These are phyloP conservation scores for Chrysolina haemoptera DNA, from an alignment of 2,888 invertebrate genomes.

Conservation along the genomic window DNA sequence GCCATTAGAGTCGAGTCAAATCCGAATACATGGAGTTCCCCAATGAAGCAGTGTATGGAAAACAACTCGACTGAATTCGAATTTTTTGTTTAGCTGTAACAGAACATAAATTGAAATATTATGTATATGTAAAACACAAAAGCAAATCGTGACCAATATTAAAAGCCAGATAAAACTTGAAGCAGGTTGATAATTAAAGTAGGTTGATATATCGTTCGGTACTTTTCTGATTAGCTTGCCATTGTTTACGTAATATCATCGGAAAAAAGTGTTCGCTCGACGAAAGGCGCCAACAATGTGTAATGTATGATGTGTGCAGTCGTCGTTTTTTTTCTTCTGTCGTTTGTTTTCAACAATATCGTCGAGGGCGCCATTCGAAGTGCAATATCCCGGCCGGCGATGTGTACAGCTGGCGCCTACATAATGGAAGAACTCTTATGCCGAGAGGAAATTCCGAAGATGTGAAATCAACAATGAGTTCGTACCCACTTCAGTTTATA, in stretches of 20 bases:
- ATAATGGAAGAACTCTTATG: slow-evolving; percentile 4
- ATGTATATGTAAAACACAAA: too few species aligned
- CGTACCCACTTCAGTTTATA: slow-evolving; percentile 26
- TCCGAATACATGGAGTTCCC: too few species aligned
- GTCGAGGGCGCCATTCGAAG: slow-evolving; percentile 25
- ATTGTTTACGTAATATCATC: slow-evolving; percentile 11
- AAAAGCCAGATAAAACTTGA: too few species aligned
- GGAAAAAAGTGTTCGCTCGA: slow-evolving; percentile 12
- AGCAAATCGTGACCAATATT: too few species aligned
- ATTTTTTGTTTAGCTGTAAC: too few species aligned
- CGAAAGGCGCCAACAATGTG: slow-evolving; percentile 9
- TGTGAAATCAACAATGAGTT: slow-evolving; percentile 28
- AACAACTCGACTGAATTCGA: too few species aligned
- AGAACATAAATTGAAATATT: too few species aligned
- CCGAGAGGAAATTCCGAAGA: slow-evolving; percentile 24
- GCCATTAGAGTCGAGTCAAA: too few species aligned
- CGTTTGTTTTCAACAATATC: slow-evolving; percentile 19
- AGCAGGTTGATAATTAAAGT: too few species aligned
- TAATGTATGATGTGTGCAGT: too few species aligned
- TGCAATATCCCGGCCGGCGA: slow-evolving; percentile 29
- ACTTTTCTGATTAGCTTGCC: not conserved
- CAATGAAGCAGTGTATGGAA: too few species aligned
- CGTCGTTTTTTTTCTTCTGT: not conserved
- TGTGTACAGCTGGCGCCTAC: slow-evolving; percentile 30
- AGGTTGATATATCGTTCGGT: too few species aligned